Base-by-base conservation (phyloP, 2,888 invertebrate species). In the Cheilosia pagana region DNA sequence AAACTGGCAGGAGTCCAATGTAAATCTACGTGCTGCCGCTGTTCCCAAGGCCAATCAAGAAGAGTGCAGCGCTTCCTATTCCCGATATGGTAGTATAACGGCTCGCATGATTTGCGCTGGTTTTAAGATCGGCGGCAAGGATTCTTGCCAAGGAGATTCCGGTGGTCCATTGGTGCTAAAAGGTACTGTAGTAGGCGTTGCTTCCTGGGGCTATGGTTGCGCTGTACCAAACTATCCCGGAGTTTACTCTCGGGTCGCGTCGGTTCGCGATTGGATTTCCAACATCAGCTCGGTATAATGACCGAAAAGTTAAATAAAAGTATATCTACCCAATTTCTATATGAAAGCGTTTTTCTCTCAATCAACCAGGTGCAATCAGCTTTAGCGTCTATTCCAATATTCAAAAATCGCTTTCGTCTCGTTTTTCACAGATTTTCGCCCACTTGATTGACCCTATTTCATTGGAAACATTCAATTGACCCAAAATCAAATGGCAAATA, bases 191-290 rank as follows among this genome's bases (percentile, higher is more conserved):
- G 88, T 89, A 41, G 92, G 91, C 2, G 88, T 91, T 12, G 92
- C 91, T 14, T 91, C 91, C 14, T 92, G 90, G 90, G 91, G 91
- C 3, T 88, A 87, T 60, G 91, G 91, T 23, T 92, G 92, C 68
- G 91, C 90, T 0, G 50, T 87, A 8, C 88, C 89, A 0, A 79
- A 88, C 1, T 90, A 88, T 86, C 91, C 90, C 0, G 90, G 90
- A 0, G 90, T 90, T 0, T 90, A 90, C 45, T 87, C 90, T 1
- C 87, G 90, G 14, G 90, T 90, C 2, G 74, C 90, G 0, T 79
- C 89, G 2, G 89, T 88, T 3, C 87, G 89, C 3, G 86, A 88
- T 31, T 90, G 90, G 90, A 89, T 90, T 48, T 8, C 10, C 7
- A 19, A 7, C 1, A 3, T 53, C 1, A 28, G 16, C 16, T n/a